phyloP scores from a whole-genome alignment of 2,113 vertebrate genomes.

The Mirza zaza region DNA sequence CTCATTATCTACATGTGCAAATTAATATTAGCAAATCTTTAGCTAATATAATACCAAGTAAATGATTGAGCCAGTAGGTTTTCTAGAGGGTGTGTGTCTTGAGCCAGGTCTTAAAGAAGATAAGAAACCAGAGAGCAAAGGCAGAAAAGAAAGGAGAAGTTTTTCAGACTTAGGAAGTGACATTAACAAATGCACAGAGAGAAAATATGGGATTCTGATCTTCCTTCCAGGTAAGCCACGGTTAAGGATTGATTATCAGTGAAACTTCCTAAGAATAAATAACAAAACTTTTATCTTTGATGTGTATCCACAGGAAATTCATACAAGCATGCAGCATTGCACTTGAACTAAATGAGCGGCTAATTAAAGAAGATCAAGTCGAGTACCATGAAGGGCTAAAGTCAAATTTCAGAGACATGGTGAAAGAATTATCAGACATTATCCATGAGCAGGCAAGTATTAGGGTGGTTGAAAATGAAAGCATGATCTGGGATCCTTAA shows the following conservation, averaged over 20 bases:
- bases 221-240: background rate
- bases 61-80: background rate
- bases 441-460: slow-evolving; percentile 94
- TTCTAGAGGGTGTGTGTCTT: background rate
- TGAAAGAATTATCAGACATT: slow-evolving; percentile 97
- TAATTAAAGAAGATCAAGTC: slow-evolving; percentile 98
- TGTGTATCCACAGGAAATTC: slow-evolving; percentile 88
- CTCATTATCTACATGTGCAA: background rate
- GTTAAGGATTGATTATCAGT: background rate
- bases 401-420: slow-evolving; percentile 96
- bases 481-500: background rate
- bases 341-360: slow-evolving; percentile 94
- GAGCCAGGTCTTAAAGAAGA: slow-evolving; percentile 8
- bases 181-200: background rate
- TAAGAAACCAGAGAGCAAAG: slow-evolving; percentile 19
- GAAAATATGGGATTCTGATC: background rate
- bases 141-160: background rate
- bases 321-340: slow-evolving; percentile 94
- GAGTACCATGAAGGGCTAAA: slow-evolving; percentile 98
- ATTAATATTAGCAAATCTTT: background rate
- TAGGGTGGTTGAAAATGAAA: background rate
- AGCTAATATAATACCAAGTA: background rate
- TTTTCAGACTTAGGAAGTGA: background rate
- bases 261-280: slow-evolving; percentile 1
- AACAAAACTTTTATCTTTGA: slow-evolving; percentile 24